Evolutionary conservation across 30 jellyfish, hydroid and myxozoan species (phyloP).

Genomic region (Cassiopea xamachana): DNA sequence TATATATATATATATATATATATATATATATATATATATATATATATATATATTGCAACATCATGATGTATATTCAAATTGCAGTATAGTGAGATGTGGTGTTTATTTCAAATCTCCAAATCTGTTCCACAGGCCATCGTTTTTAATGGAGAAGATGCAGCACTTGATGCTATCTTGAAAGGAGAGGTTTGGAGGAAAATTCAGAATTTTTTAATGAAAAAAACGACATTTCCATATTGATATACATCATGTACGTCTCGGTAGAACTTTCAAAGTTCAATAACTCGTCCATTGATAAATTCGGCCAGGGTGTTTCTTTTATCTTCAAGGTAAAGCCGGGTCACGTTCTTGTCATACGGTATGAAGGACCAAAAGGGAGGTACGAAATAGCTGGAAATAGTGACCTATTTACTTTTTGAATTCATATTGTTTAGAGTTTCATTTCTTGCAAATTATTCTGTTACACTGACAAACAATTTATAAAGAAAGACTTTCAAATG

Average conservation of each 20-base stretch:
- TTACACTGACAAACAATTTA: background rate
- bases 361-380: conserved; percentile 89
- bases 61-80: no score
- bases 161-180: conserved; percentile 53
- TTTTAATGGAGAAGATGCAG: conserved; percentile 65
- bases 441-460: background rate
- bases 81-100: background rate
- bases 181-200: conserved; percentile 31
- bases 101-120: background rate
- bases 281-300: no score
- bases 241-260: no score
- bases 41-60: no score
- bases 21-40: no score
- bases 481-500: no score
- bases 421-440: no score
- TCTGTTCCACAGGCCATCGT: conserved; percentile 61
- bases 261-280: no score
- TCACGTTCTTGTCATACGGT: conserved; percentile 73
- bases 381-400: background rate
- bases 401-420: no score
- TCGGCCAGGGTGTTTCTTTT: background rate
- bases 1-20: no score
- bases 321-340: conserved; percentile 63
- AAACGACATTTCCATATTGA: no score
- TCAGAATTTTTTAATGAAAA: background rate